Percentiles rank a stretch among this genome's conserved stretches.
These are phyloP conservation scores for Phenganax stokvisi DNA, from an alignment of 92 coral and sea anemone species.

Conservation along the genomic window DNA sequence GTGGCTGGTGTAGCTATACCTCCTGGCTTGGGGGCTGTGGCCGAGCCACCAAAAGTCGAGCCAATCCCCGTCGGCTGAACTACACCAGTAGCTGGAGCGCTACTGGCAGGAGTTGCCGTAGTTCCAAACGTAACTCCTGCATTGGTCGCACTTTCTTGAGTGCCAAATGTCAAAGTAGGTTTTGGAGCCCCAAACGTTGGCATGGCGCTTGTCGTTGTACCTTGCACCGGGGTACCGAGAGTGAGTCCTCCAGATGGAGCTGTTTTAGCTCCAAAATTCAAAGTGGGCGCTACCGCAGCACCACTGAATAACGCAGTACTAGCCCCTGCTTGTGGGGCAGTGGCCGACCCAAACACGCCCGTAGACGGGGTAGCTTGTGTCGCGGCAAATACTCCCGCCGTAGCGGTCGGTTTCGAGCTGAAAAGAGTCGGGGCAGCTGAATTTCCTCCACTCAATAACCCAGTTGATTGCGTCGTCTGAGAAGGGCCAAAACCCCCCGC, in stretches of 20 bases:
- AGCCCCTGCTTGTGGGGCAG: background rate
- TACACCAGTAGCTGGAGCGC: constrained; percentile 41
- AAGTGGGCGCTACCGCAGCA: constrained; percentile 9
- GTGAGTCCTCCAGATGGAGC: constrained; percentile 36
- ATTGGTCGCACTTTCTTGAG: constrained; percentile 7
- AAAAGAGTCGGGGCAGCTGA: background rate
- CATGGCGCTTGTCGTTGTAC: constrained; percentile 19
- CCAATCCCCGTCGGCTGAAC: constrained; percentile 4
- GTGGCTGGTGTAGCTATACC: background rate
- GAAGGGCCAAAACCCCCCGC: too few species aligned
- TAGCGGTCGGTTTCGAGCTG: background rate
- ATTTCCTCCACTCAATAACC: background rate
- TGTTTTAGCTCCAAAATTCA: constrained; percentile 2
- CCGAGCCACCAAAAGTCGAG: background rate
- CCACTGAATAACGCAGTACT: background rate
- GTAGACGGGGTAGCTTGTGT: constrained; percentile 10
- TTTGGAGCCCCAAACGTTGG: constrained; percentile 7
- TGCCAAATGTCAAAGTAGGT: constrained; percentile 17
- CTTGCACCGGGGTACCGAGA: constrained; percentile 31
- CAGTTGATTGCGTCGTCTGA: background rate
- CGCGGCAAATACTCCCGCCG: too few species aligned
- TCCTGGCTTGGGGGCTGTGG: background rate
- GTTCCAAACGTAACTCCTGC: constrained; percentile 27
- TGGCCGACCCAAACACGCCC: constrained; percentile 2
- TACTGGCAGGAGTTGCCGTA: constrained; percentile 37